These are phyloP conservation scores for Gymnothorax javanicus DNA, from an alignment of 2,797 vertebrate genomes.

Conservation along the genomic window DNA sequence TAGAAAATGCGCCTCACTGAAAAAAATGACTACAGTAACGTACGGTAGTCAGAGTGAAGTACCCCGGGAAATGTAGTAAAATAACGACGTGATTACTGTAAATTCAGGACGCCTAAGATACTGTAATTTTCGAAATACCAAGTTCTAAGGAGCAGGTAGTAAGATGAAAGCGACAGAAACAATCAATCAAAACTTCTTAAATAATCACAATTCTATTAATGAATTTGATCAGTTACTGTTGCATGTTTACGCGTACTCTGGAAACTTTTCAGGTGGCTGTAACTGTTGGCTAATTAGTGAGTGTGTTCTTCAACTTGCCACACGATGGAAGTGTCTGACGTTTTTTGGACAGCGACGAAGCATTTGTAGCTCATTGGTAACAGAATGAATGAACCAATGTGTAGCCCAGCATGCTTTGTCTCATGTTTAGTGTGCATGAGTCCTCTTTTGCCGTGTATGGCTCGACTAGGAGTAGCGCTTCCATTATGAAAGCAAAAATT, in stretches of 20 bases:
- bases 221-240: not conserved
- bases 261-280: not conserved
- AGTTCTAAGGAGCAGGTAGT: not conserved
- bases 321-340: conserved; percentile 15
- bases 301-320: conserved; percentile 3
- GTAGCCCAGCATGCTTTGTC: not conserved
- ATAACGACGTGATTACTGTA: no score
- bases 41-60: conserved; percentile 28
- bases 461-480: no score
- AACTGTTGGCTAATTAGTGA: not conserved
- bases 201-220: not conserved
- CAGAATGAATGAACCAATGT: not conserved
- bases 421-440: not conserved
- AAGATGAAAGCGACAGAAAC: not conserved
- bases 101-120: no score
- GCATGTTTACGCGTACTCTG: not conserved
- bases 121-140: not conserved
- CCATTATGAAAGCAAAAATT: no score
- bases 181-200: not conserved
- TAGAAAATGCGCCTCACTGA: conserved; percentile 44
- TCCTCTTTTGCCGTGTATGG: no score
- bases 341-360: not conserved
- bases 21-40: conserved; percentile 43
- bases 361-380: not conserved
- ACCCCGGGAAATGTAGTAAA: conserved; percentile 72